Evolutionary conservation across 2,113 vertebrate genomes (phyloP), one percentile per base, ranked within the genome.

Genomic region (Emydocephalus ijimae): DNA sequence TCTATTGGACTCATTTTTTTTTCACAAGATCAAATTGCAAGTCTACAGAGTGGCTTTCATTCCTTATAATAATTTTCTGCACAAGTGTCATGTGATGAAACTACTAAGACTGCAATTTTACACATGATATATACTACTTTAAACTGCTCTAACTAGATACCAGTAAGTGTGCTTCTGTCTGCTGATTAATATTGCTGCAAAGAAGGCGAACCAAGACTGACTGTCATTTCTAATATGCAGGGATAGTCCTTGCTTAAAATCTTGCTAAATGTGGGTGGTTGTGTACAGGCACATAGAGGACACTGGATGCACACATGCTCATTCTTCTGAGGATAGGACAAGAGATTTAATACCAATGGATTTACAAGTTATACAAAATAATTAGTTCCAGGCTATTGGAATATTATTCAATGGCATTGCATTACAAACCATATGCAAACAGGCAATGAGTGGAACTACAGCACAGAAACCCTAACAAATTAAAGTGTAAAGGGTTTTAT

Each of bases 341-440:
- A 57, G 39, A 26, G 26, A 21, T 54, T 92, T 48, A 39, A 29
- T 89, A 57, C 52, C n/a, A 23, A 57, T 11, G 50, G 23, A 92
- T 56, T 45, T 14, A 8, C 45, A 24, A 81, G 10, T 48, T 23
- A 4, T n/a, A 56, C 57, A 56, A 48, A 56, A 54, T 89, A 64
- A 89, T 29, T 57, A 89, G 59, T 64, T 89, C 7, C 50, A 88
- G 91, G 59, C 91, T 88, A 29, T 18, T 69, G 24, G 48, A 55
- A 43, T 74, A 55, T 92, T 88, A 74, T 14, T 88, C 50, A 45
- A 5, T 88, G 64, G 4, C n/a, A 55, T 48, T 87, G 26, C 57
- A 74, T 74, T n/a, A 34, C 87, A 92, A 92, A 92, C 15, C 52
- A 92, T 24, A 92, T 89, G 86, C 8, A 91, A 57, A 61, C 91